Base-by-base conservation (phyloP, 2,888 invertebrate genomes). In the Orthosia gothica region DNA sequence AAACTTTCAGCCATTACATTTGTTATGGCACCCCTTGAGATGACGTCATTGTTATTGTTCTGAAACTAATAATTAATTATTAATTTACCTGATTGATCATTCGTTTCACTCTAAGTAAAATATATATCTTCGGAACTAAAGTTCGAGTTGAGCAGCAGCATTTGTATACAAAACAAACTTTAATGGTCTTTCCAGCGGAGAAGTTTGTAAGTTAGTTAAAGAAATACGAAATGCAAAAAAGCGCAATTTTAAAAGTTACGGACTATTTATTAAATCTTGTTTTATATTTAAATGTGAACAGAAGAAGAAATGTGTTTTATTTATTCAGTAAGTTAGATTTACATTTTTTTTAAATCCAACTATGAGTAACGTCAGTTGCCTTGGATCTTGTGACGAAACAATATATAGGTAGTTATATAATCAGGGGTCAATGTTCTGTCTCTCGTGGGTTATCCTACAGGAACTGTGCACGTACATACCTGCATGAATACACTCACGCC, bases 151-250 rank as follows among this genome's bases (percentile, higher is more conserved):
- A n/a, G n/a, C 80, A 79, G 72, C 26, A 54, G 62, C 61, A 74
- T 81, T 66, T 81, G 81, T 81, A 62, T 57, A 75, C 61, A 55
- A 52, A 3, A 65, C 57, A 66, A 81, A 75, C 76, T 77, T 57
- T 62, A 75, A 81, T 81, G 23, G 61, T 61, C 12, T 55, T 74
- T 20, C 26, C 65, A 32, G 45, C 9, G 49, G 7, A 49, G 54
- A 72, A 77, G 61, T 72, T 54, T 1, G 52, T n/a, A 52, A 77
- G 50, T 74, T 54, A 73, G 61, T n/a, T n/a, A n/a, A n/a, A n/a
- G n/a, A n/a, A n/a, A n/a, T n/a, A n/a, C n/a, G n/a, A n/a, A n/a
- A n/a, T n/a, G n/a, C n/a, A n/a, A 49, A 20, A 47, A 23, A 15
- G 23, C 13, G 40, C 15, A 13, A 12, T 54, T 57, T 67, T 64